A percentile compares a stretch with the other conserved stretches of the same genome.
Conservation (phyloP, 92 coral and sea anemone genomes). For the Scolanthus callimorphus region DNA sequence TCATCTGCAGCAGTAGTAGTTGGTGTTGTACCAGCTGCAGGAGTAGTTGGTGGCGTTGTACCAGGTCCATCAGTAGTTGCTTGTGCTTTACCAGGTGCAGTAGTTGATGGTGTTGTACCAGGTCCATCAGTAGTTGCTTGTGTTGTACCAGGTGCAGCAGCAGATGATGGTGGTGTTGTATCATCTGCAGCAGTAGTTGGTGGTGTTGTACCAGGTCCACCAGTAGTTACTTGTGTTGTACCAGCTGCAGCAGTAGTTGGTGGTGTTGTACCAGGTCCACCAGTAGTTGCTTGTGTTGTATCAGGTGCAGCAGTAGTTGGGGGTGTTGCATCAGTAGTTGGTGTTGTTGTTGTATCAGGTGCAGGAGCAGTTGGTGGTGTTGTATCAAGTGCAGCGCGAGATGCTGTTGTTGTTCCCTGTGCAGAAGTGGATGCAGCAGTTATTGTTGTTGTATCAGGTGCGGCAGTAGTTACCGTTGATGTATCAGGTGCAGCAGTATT, state of each 20-base stretch:
- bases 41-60: too few relatives aligned
- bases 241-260: neutral
- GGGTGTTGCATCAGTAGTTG: neutral
- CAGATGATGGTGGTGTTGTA: too few relatives aligned
- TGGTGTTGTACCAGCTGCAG: neutral
- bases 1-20: too few relatives aligned
- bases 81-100: too few relatives aligned
- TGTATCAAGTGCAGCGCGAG: neutral
- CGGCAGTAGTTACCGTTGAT: neutral
- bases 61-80: too few relatives aligned
- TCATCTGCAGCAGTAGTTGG: too few relatives aligned
- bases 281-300: slow-evolving; percentile 1
- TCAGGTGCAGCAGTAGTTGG: neutral
- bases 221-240: too few relatives aligned
- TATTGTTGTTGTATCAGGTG: neutral
- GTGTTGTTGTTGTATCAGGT: too few relatives aligned
- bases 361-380: neutral
- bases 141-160: too few relatives aligned
- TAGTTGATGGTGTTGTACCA: neutral
- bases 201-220: too few relatives aligned
- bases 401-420: slow-evolving; percentile 5
- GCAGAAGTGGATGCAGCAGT: slow-evolving; percentile 2
- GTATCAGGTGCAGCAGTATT: slow-evolving; percentile 1
- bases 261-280: neutral
- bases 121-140: too few relatives aligned